Evolutionary conservation across 1,140 invertebrate species (phyloP).

Genomic region (Magallana gigas): DNA sequence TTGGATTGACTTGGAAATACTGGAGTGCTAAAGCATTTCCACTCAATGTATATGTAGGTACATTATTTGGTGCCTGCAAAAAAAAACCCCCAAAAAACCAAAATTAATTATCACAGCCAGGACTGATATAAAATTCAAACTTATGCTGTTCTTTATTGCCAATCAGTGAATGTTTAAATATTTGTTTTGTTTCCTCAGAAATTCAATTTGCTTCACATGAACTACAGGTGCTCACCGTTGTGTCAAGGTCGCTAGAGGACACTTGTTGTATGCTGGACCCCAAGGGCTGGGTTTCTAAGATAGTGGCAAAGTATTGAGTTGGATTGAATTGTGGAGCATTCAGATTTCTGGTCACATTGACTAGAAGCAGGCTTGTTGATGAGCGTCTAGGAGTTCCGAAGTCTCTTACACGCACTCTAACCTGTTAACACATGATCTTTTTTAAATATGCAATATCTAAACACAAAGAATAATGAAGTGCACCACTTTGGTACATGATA

Average conservation of each 20-base stretch:
- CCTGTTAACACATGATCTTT: slow-evolving; percentile 48
- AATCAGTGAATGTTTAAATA: no score
- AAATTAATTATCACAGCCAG: neutral
- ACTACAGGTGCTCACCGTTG: slow-evolving; percentile 5
- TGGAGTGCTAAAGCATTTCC: slow-evolving; percentile 46
- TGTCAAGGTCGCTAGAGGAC: slow-evolving; percentile 53
- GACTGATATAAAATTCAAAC: no score
- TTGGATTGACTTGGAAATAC: slow-evolving; percentile 59
- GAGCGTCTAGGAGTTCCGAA: slow-evolving; percentile 60
- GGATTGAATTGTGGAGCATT: slow-evolving; percentile 50
- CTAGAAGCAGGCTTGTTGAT: slow-evolving; percentile 50
- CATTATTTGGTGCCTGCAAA: slow-evolving; percentile 49
- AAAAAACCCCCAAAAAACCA: slow-evolving; percentile 5
- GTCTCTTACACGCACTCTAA: slow-evolving; percentile 64
- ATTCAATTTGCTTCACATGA: no score
- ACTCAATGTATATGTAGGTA: slow-evolving; percentile 36
- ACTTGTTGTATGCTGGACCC: slow-evolving; percentile 46
- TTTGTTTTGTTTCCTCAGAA: no score
- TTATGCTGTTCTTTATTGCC: no score
- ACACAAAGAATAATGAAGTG: no score
- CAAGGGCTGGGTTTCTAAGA: slow-evolving; percentile 55
- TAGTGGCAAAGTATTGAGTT: slow-evolving; percentile 42
- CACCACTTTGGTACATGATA: no score
- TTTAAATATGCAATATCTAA: no score
- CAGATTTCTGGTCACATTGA: slow-evolving; percentile 63